phyloP scores from a whole-genome alignment of 2,888 invertebrate species.

The Chirona hameri region DNA sequence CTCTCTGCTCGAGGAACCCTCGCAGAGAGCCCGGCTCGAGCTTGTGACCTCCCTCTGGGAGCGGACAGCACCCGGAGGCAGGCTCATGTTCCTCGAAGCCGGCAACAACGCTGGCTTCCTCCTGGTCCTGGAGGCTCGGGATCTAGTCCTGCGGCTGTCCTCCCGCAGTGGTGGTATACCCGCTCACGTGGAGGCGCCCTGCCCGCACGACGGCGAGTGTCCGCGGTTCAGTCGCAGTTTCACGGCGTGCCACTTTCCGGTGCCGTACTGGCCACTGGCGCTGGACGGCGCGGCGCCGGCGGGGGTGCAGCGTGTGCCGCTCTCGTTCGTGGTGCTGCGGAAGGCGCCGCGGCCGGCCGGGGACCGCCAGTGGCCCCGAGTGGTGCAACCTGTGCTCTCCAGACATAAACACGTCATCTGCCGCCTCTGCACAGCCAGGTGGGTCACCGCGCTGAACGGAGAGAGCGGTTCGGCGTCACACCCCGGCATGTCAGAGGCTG shows the following conservation, averaged over 20 bases:
- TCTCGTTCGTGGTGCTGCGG: slow-evolving; percentile 2
- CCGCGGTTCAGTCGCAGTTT: slow-evolving; percentile 35
- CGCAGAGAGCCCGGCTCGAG: slow-evolving; percentile 34
- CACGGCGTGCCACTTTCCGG: slow-evolving; percentile 36
- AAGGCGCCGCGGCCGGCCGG: slow-evolving; percentile 22
- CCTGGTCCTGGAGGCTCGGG: slow-evolving; percentile 37
- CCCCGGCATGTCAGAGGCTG: too few relatives aligned
- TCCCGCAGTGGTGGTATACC: slow-evolving; percentile 11
- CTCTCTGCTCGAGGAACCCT: slow-evolving; percentile 35
- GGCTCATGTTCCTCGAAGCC: slow-evolving; percentile 36
- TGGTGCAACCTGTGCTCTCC: slow-evolving; percentile 33
- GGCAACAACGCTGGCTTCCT: slow-evolving; percentile 37
- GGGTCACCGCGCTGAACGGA: background rate
- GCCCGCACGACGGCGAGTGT: slow-evolving; percentile 37
- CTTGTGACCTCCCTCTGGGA: slow-evolving; percentile 38
- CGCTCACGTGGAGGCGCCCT: slow-evolving; percentile 37
- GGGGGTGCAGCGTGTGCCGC: background rate
- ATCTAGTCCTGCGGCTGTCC: slow-evolving; percentile 33
- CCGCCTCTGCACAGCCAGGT: slow-evolving; percentile 34
- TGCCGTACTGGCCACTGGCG: slow-evolving; percentile 31
- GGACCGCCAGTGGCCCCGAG: slow-evolving; percentile 35
- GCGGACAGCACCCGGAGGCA: slow-evolving; percentile 36
- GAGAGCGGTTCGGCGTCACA: background rate
- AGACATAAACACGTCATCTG: slow-evolving; percentile 33
- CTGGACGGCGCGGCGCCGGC: background rate